phyloP scores from a whole-genome alignment of 2,888 invertebrate genomes.

The Caenorhabditis sp. region DNA sequence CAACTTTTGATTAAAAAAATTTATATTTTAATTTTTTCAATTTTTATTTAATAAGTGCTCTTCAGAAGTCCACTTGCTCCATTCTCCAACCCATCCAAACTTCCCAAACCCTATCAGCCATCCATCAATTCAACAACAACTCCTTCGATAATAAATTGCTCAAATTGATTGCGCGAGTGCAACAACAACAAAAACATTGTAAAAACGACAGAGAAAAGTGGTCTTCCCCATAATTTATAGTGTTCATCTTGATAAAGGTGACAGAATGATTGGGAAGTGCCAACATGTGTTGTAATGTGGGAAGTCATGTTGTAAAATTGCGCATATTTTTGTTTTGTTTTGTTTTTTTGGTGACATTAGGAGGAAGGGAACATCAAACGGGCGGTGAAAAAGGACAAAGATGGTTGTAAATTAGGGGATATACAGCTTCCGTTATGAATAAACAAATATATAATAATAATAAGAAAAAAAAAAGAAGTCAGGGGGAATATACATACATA shows the following conservation, averaged over 20 bases:
- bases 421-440: background rate
- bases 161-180: background rate
- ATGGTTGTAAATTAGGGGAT: background rate
- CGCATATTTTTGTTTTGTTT: background rate
- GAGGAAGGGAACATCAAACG: too few relatives aligned
- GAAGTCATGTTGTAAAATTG: background rate
- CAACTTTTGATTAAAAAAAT: too few relatives aligned
- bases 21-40: too few relatives aligned
- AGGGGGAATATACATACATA: too few relatives aligned
- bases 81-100: too few relatives aligned
- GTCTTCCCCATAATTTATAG: background rate
- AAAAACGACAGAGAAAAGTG: background rate
- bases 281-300: background rate
- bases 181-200: background rate
- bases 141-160: background rate
- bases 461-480: too few relatives aligned
- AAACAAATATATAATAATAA: too few relatives aligned
- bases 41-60: too few relatives aligned
- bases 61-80: too few relatives aligned
- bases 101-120: too few relatives aligned
- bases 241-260: background rate
- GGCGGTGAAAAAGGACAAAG: background rate
- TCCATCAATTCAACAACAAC: too few relatives aligned
- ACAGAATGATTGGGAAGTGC: background rate
- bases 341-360: background rate